Percentiles rank a stretch among this genome's conserved stretches.
phyloP scores from a whole-genome alignment of 2,113 vertebrate genomes.

The Gadus macrocephalus region DNA sequence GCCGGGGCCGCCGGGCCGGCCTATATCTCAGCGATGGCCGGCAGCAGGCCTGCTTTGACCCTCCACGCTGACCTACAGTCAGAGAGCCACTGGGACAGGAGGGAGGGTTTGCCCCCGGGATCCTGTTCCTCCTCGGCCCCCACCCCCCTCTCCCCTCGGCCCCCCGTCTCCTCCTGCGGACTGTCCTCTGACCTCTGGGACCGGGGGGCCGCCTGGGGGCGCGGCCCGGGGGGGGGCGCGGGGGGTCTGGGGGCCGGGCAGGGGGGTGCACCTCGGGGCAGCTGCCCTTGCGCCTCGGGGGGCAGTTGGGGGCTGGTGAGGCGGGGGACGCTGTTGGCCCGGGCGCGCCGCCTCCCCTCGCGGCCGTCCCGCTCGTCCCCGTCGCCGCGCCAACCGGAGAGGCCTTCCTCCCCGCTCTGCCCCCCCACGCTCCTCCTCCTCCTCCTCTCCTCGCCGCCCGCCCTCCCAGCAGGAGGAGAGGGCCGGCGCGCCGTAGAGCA shows the following conservation, averaged over 20 bases:
- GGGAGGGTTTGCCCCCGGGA: conserved; percentile 54
- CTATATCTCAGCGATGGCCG: conserved; percentile 79
- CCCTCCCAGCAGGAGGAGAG: conserved; percentile 27
- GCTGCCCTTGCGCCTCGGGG: conserved; percentile 55
- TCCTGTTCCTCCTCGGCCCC: conserved; percentile 20
- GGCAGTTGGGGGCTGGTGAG: conserved; percentile 58
- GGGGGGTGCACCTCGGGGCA: conserved; percentile 54
- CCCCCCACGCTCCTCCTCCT: conserved; percentile 5
- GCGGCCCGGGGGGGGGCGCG: neutral
- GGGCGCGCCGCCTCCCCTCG: conserved; percentile 31
- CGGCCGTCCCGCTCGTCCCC: neutral
- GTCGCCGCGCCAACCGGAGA: no score
- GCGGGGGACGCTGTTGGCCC: conserved; percentile 55
- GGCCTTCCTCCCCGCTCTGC: neutral
- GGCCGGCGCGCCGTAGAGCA: conserved; percentile 63
- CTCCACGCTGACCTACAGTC: conserved; percentile 76
- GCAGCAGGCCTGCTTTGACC: conserved; percentile 73
- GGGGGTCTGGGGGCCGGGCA: neutral
- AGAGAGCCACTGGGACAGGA: conserved; percentile 74
- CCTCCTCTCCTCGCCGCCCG: conserved; percentile 15
- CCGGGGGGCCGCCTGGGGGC: neutral
- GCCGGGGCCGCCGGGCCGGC: neutral
- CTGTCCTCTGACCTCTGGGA: neutral
- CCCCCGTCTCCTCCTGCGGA: conserved; percentile 21
- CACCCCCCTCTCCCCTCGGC: conserved; percentile 12